Base-by-base conservation (phyloP, 2,797 vertebrate genomes). In the Gouania willdenowi region DNA sequence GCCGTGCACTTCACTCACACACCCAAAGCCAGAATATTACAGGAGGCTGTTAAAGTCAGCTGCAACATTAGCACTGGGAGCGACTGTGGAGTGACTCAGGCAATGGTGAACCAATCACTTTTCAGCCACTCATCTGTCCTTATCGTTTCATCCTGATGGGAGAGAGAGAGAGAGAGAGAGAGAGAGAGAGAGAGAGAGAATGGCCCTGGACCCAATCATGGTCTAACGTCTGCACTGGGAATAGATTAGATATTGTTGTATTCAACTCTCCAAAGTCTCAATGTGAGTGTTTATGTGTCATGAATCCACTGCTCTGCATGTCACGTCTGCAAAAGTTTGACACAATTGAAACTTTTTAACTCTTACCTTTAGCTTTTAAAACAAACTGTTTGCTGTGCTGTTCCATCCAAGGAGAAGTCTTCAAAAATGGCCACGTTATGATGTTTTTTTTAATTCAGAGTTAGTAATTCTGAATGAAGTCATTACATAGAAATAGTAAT, bases 51-150 rank as follows among this genome's bases (percentile, higher is more conserved):
- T 50, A 71, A 77, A 64, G 74, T 41, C 26, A 49, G 67, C 48
- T 55, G 66, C 71, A 77, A 60, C 61, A 46, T 67, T 66, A 31
- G 40, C 49, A 36, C 51, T 57, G 57, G 57, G 62, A 71, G 57
- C 67, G 66, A 73, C 58, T 61, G 48, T 25, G 21, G 22, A 76
- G 57, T 68, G 61, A 82, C 76, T 65, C 32, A 72, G 61, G 51
- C 59, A 58, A 35, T 28, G 57, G 58, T 55, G 57, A 76, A 73
- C 70, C 51, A 63, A 38, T 63, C 58, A n/a, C n/a, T n/a, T n/a
- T 41, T 51, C 64, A 63, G 48, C 47, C 71, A 67, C 77, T 74
- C 73, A 68, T 51, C 49, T 74, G 66, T 78, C 73, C 62, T 61
- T 68, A 65, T 66, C 43, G 6, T 56, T 63, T 45, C 24, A 58